Conservation (phyloP, 2,888 invertebrate species). For the Peribatodes rhomboidaria region DNA sequence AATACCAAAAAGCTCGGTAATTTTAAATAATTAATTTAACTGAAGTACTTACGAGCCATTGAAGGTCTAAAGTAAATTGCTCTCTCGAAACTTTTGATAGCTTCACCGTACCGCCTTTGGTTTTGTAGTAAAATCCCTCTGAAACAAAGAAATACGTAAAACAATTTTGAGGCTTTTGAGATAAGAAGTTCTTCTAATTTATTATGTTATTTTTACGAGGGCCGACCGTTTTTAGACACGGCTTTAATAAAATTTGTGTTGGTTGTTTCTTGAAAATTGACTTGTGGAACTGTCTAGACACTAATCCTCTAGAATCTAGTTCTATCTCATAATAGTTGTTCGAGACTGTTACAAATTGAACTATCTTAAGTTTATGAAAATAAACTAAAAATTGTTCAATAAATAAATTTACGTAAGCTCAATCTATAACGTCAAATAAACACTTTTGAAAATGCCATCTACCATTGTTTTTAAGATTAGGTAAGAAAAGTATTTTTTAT, state of each 20-base stretch:
- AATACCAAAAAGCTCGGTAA: constrained; percentile 52
- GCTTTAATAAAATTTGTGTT: constrained; percentile 26
- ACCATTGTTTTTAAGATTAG: too few relatives aligned
- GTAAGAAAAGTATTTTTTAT: too few relatives aligned
- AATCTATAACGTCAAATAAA: too few relatives aligned
- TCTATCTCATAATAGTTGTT: neutral
- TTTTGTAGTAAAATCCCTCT: constrained; percentile 97
- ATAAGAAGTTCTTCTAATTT: constrained; percentile 41
- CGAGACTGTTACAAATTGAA: neutral
- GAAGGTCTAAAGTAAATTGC: constrained; percentile 97
- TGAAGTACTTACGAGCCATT: constrained; percentile 93
- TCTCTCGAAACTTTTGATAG: constrained; percentile 95
- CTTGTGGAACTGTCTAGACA: constrained; percentile 33
- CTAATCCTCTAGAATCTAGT: constrained; percentile 25
- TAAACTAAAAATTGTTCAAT: too few relatives aligned
- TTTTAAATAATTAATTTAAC: constrained; percentile 59
- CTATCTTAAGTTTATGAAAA: neutral
- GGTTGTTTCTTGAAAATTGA: constrained; percentile 27
- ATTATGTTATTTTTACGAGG: constrained; percentile 40
- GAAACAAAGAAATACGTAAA: constrained; percentile 81
- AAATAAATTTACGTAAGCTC: too few relatives aligned
- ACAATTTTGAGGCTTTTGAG: constrained; percentile 45
- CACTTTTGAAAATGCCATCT: too few relatives aligned
- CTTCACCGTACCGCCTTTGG: constrained; percentile 94
- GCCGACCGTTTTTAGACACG: constrained; percentile 30